Conservation (phyloP, 2,888 invertebrate species). For the Sarcophaga caerulescens region DNA sequence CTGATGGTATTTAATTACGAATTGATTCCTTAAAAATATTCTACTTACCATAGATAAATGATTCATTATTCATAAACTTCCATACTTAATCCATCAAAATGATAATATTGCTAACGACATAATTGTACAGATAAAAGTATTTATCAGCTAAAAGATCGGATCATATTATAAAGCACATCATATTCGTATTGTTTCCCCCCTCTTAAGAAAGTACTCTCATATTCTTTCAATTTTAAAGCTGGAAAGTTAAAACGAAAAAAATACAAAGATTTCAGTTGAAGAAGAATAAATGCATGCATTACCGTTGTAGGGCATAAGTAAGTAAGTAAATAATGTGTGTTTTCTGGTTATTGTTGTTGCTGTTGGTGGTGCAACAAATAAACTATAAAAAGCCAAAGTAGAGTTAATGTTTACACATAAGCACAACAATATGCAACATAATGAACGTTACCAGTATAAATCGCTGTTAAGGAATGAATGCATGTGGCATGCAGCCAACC, state of each 20-base stretch:
- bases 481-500: not conserved
- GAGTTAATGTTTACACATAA: not conserved
- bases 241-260: not conserved
- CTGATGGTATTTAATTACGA: too few species aligned
- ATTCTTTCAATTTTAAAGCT: not conserved
- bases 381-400: not conserved
- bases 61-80: too few species aligned
- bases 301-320: not conserved
- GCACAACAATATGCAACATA: slow-evolving; percentile 14
- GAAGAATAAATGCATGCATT: not conserved
- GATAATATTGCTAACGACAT: too few species aligned
- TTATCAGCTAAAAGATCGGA: too few species aligned
- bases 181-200: not conserved
- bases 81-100: too few species aligned
- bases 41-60: too few species aligned
- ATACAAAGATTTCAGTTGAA: not conserved
- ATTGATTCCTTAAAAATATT: too few species aligned
- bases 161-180: not conserved
- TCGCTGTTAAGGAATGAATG: not conserved
- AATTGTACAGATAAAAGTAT: too few species aligned
- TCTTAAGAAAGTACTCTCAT: not conserved
- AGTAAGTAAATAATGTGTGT: not conserved
- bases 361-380: not conserved
- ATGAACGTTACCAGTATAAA: not conserved
- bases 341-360: not conserved